Evolutionary conservation across 2,797 vertebrate genomes (phyloP).

Genomic region (Phrynocephalus forsythii): DNA sequence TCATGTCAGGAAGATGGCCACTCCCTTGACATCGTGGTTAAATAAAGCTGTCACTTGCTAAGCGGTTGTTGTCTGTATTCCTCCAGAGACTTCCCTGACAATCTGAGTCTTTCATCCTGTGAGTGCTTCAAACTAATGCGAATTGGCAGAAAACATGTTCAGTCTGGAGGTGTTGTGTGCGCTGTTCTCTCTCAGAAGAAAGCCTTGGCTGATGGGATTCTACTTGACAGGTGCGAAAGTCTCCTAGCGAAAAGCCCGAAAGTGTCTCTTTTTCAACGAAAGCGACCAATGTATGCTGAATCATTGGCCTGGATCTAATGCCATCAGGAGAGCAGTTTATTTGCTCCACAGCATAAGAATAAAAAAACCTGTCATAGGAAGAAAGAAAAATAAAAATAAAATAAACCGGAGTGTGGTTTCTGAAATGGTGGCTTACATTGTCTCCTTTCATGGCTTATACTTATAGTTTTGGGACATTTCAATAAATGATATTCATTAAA

Average conservation of each 20-base stretch:
- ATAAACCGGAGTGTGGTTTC: background rate
- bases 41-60: background rate
- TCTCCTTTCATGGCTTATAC: slow-evolving; percentile 23
- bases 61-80: background rate
- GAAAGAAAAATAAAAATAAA: background rate
- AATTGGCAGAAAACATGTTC: background rate
- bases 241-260: background rate
- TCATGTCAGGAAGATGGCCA: background rate
- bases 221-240: slow-evolving; percentile 28
- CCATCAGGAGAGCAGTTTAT: slow-evolving; percentile 14
- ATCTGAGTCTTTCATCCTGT: background rate
- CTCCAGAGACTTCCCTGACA: background rate
- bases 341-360: slow-evolving; percentile 26
- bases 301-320: slow-evolving; percentile 31
- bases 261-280: slow-evolving; percentile 29
- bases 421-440: background rate
- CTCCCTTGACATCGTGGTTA: background rate
- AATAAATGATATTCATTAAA: background rate
- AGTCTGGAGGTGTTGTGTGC: background rate
- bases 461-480: background rate
- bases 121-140: background rate
- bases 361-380: slow-evolving; percentile 4
- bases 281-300: slow-evolving; percentile 29
- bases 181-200: background rate
- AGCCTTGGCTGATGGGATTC: slow-evolving; percentile 41